phyloP scores from a whole-genome alignment of 1,140 invertebrate species.

The Danaus plexippus region DNA sequence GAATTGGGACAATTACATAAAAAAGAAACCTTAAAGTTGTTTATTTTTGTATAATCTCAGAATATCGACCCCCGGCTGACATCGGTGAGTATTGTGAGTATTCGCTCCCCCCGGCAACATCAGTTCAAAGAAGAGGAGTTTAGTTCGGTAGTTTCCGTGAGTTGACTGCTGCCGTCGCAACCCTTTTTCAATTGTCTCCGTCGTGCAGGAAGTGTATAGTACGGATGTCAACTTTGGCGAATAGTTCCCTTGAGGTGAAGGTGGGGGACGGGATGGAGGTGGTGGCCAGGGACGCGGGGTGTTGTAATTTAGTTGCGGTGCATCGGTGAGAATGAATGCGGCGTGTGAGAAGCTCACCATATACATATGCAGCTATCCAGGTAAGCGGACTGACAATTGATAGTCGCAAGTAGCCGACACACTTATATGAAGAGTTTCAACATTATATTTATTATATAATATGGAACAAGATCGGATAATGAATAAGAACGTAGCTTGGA shows the following conservation, averaged over 20 bases:
- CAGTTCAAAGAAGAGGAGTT: too few relatives aligned
- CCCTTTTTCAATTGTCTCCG: slow-evolving; percentile 16
- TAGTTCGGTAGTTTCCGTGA: slow-evolving; percentile 7
- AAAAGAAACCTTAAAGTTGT: too few relatives aligned
- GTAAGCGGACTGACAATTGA: slow-evolving; percentile 16
- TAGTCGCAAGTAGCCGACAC: slow-evolving; percentile 6
- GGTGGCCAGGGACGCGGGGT: slow-evolving; percentile 10
- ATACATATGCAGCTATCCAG: slow-evolving; percentile 1
- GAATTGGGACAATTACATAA: too few relatives aligned
- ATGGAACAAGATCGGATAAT: too few relatives aligned
- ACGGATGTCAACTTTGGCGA: slow-evolving; percentile 26
- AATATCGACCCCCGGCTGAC: too few relatives aligned
- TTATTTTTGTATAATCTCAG: too few relatives aligned
- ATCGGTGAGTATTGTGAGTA: background rate
- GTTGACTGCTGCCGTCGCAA: slow-evolving; percentile 14
- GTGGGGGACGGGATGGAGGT: slow-evolving; percentile 8
- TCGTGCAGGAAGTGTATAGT: slow-evolving; percentile 15
- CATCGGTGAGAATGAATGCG: slow-evolving; percentile 34
- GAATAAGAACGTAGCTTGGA: background rate
- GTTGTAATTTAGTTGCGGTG: slow-evolving; percentile 39
- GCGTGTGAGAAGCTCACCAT: slow-evolving; percentile 21
- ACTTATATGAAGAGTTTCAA: too few relatives aligned
- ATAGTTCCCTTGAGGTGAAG: slow-evolving; percentile 27
- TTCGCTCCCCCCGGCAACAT: too few relatives aligned
- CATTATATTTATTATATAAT: background rate